Percentiles rank a stretch among this genome's conserved stretches.
These are phyloP conservation scores for Volucella bombylans DNA, from an alignment of 2,888 invertebrate genomes.

Conservation along the genomic window DNA sequence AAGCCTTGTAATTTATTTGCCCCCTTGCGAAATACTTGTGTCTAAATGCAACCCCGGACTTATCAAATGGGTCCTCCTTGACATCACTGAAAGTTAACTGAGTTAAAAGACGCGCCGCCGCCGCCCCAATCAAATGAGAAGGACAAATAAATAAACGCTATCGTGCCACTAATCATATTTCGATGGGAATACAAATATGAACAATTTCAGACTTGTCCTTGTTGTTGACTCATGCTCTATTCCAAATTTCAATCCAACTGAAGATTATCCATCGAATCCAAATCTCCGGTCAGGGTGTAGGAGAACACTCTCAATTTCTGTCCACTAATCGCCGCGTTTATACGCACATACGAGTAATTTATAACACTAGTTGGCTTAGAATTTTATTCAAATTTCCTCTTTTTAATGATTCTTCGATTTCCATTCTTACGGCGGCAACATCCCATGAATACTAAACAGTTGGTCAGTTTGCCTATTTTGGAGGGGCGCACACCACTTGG, in stretches of 20 bases:
- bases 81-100: too few relatives aligned
- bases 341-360: slow-evolving; percentile 33
- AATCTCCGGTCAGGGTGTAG: slow-evolving; percentile 32
- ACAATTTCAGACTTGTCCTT: neutral
- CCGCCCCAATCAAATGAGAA: too few relatives aligned
- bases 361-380: slow-evolving; percentile 63
- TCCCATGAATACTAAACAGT: slow-evolving; percentile 73
- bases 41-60: neutral
- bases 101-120: too few relatives aligned
- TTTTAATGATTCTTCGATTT: slow-evolving; percentile 61
- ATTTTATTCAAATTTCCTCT: slow-evolving; percentile 64
- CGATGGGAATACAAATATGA: too few relatives aligned
- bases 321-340: slow-evolving; percentile 24
- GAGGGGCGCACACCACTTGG: slow-evolving; percentile 57
- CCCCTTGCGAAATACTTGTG: neutral
- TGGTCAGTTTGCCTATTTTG: slow-evolving; percentile 42
- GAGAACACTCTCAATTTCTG: slow-evolving; percentile 40
- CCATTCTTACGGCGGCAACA: slow-evolving; percentile 68
- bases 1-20: slow-evolving; percentile 21
- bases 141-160: too few relatives aligned
- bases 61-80: too few relatives aligned
- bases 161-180: too few relatives aligned
- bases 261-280: neutral
- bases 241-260: neutral
- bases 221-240: neutral